These are phyloP conservation scores for Lepidostoma basale DNA, from an alignment of 1,140 invertebrate genomes.

Conservation along the genomic window DNA sequence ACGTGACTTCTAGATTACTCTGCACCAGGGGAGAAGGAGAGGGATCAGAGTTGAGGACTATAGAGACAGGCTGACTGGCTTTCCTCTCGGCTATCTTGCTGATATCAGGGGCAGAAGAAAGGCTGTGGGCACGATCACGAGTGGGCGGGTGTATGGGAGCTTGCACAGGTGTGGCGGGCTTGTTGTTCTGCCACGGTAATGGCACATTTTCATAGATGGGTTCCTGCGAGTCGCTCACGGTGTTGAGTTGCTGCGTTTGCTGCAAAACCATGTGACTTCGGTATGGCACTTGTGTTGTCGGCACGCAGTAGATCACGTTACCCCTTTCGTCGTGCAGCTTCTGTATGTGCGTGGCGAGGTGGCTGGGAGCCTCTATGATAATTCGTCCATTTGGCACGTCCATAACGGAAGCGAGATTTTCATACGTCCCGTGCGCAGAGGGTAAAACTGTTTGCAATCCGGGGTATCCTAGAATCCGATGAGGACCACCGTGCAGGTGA, in stretches of 20 bases:
- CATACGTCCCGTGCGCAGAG: constrained; percentile 70
- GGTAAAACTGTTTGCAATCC: constrained; percentile 52
- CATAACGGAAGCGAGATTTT: constrained; percentile 64
- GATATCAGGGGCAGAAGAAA: constrained; percentile 71
- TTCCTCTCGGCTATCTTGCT: constrained; percentile 54
- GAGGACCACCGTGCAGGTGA: constrained; percentile 51
- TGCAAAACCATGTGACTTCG: constrained; percentile 59
- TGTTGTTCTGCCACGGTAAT: constrained; percentile 64
- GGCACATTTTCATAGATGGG: constrained; percentile 83
- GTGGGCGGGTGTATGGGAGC: constrained; percentile 49
- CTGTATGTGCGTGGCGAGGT: constrained; percentile 64
- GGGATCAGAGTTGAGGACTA: constrained; percentile 33
- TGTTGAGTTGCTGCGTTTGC: constrained; percentile 53
- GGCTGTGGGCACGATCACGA: constrained; percentile 68
- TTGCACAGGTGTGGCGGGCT: no score
- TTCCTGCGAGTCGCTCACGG: constrained; percentile 61
- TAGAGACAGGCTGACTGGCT: constrained; percentile 50
- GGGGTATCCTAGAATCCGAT: constrained; percentile 50
- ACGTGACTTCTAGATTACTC: not conserved
- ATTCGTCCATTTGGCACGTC: constrained; percentile 54
- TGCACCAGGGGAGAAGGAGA: not conserved
- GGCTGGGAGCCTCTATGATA: constrained; percentile 54
- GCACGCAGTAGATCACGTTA: constrained; percentile 66
- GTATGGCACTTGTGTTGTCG: constrained; percentile 60
- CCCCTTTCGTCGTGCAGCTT: constrained; percentile 66